Percentiles rank a stretch among this genome's conserved stretches.
These are phyloP conservation scores for Lasioglossum lativentre DNA, from an alignment of 2,888 invertebrate genomes.

Conservation along the genomic window DNA sequence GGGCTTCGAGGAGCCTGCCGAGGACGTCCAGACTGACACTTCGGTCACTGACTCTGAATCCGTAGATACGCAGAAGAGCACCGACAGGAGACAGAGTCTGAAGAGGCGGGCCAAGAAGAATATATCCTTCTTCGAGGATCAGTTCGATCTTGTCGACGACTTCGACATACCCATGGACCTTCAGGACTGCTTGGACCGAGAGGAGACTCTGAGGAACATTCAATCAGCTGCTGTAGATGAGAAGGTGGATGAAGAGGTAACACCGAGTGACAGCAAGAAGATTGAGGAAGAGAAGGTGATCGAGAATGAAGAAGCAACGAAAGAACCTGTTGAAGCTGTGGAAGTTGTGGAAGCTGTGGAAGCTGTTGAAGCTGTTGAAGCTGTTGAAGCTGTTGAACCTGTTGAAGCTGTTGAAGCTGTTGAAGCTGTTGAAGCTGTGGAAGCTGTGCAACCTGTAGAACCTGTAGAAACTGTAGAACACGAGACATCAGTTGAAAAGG, in stretches of 20 bases:
- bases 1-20: conserved; percentile 25
- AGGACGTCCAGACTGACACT: conserved; percentile 47
- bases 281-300: not conserved
- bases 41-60: conserved; percentile 56
- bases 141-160: conserved; percentile 63
- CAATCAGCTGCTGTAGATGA: not conserved
- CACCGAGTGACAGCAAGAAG: not conserved
- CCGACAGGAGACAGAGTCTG: conserved; percentile 41
- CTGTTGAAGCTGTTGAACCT: not conserved
- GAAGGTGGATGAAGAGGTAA: not conserved
- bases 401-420: not conserved
- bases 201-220: conserved; percentile 11
- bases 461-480: not conserved
- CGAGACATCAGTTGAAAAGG: not conserved
- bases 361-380: not conserved
- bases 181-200: conserved; percentile 22
- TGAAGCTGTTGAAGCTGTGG: not conserved
- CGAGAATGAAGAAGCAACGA: not conserved
- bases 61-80: conserved; percentile 34
- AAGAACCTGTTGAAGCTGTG: not conserved
- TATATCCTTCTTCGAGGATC: conserved; percentile 64
- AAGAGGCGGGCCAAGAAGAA: conserved; percentile 65
- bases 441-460: not conserved
- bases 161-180: conserved; percentile 58
- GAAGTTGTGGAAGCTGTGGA: not conserved